Base-by-base conservation (phyloP, 92 coral and sea anemone species). In the Isaurus tuberculatus region DNA sequence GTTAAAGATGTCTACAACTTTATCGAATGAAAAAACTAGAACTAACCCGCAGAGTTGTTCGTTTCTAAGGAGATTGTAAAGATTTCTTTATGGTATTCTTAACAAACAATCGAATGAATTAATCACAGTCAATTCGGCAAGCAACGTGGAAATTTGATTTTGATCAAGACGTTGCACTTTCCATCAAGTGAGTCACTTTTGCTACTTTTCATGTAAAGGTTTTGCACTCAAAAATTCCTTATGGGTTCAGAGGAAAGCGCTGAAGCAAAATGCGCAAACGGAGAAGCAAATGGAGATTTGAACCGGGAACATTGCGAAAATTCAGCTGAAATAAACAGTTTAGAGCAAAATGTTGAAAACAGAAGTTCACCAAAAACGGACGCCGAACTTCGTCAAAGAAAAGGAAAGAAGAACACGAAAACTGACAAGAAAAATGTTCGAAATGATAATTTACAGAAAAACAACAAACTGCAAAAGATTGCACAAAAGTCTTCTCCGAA, bases 231-330 rank as follows among this genome's bases (percentile, higher is more conserved):
- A 44, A 20, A 16, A 23, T 33, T 57, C 64, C 32, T 44, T 1
- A 88, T 88, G 91, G 90, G 91, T 34, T 85, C 91, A 5, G 91
- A 88, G 19, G 70, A 83, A 27, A 88, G 91, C 69, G 64, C 83
- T 14, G 81, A 78, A 55, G 86, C 63, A 32, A 49, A 63, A 6
- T 19, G 34, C 8, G 42, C 34, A 3, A 89, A 81, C n/a, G 87
- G 90, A 66, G 87, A 86, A 30, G 33, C 73, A 42, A 68, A 67
- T 70, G 89, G 86, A 6, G 88, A 74, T 87, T 66, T 87, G 66
- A 43, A 49, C 28, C 81, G 66, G 17, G 48, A 73, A 17, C 40
- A 57, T 32, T 26, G 48, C 27, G 79, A 80, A 30, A 85, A 58
- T 20, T 73, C 55, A 65, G 14, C 69, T 17, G 42, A 61, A 37